phyloP scores from a whole-genome alignment of 2,797 vertebrate species.

The Phrynocephalus vlangalii region DNA sequence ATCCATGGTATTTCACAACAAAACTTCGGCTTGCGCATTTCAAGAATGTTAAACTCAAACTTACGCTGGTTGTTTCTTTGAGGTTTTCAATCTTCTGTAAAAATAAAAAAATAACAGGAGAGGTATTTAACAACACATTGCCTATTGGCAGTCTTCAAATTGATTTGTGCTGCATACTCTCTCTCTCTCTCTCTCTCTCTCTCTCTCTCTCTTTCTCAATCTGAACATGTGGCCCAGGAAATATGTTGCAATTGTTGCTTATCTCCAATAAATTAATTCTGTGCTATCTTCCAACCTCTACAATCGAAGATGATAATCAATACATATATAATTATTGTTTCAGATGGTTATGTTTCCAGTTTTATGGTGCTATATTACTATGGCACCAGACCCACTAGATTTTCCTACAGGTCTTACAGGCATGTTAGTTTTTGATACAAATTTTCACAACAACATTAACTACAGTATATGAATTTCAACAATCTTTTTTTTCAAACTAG shows the following conservation, averaged over 20 bases:
- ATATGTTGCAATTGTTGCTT: background rate
- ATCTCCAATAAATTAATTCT: slow-evolving; percentile 10
- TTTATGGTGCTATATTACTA: background rate
- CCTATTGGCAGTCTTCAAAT: background rate
- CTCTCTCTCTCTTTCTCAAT: too few relatives aligned
- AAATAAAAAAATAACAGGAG: slow-evolving; percentile 66
- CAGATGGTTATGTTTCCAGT: background rate
- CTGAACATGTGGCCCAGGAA: too few relatives aligned
- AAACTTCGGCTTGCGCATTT: background rate
- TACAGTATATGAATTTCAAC: background rate
- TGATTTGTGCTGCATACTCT: slow-evolving; percentile 24
- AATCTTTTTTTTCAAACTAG: background rate
- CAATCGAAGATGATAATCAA: too few relatives aligned
- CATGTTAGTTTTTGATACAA: background rate
- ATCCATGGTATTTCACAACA: too few relatives aligned
- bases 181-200: too few relatives aligned
- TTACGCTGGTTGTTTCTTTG: slow-evolving; percentile 99
- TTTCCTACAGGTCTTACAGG: background rate
- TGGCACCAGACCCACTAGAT: background rate
- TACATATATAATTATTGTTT: background rate
- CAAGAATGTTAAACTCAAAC: slow-evolving; percentile 65
- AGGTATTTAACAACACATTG: slow-evolving; percentile 1
- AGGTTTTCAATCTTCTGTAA: slow-evolving; percentile 95
- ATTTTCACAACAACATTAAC: background rate
- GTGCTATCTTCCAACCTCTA: too few relatives aligned